Base-by-base conservation (phyloP, 1,140 invertebrate species). In the Drosophila funebris region DNA sequence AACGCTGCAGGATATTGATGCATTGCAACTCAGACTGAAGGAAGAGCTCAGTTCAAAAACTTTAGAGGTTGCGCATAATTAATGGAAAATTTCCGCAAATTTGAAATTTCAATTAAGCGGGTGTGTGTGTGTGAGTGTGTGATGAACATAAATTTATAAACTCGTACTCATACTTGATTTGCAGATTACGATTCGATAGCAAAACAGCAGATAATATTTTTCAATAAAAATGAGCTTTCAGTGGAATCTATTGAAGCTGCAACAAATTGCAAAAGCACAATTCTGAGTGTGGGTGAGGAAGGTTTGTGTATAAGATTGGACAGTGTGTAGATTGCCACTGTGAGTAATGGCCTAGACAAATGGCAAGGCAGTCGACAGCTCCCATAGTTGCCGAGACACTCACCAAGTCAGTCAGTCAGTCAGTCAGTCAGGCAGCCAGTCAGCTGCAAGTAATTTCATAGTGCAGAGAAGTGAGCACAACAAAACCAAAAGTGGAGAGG, bases 331-430 rank as follows among this genome's bases (percentile, higher is more conserved):
- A 74, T 78, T 82, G 78, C 57, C 61, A 72, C 82, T 88, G 83
- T 87, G 82, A 87, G 78, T 87, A 87, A 87, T 87, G 82, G 83
- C 44, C 63, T 78, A 87, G 83, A 88, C 83, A 87, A 88, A 87
- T 88, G 78, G 83, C 78, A 81, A 80, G 52, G 68, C 68, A 69
- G 58, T 76, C 68, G 54, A 61, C 81, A 73, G 73, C n/a, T 53
- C 33, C 39, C 16, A 33, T 52, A 54, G 48, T 13, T 61, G 46
- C 60, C 39, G 43, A 16, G 44, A 56, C 39, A 56, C 16, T 20
- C 39, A 41, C 29, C 13, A 48, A 69, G 22, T 20, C 31, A 48
- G 9, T 46, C 33, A 69, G 20, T 36, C 54, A 48, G 36, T 31
- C 36, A 67, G 18, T 58, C 44, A 54, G 46, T 61, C 27, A 41